Base-by-base conservation (phyloP, 1,140 invertebrate species). In the Diprion similis region DNA sequence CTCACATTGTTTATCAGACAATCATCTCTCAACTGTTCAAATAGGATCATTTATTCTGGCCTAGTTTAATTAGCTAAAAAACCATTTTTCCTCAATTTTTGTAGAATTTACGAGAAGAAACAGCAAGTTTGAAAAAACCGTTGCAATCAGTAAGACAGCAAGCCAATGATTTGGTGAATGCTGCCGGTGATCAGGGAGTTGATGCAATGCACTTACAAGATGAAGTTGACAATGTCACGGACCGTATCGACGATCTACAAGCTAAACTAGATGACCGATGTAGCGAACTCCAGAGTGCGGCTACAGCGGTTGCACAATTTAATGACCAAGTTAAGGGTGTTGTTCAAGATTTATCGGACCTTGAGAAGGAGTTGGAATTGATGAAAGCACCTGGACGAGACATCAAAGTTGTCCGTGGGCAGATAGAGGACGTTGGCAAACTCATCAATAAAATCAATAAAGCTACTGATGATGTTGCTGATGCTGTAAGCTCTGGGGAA, bases 321-420 rank as follows among this genome's bases (percentile, higher is more conserved):
- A 95, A 95, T 80, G 95, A 96, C 67, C 93, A 95, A 85, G 92
- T 96, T 1, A 97, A 97, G 84, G 88, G 82, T 10, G 89, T 97
- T 1, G 91, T 90, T 51, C 90, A 92, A 74, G 94, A 97, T 84
- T 84, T 99, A 0, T 91, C 92, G 8, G 91, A 91, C 64, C 83
- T 98, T 15, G 97, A 98, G 83, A 91, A 93, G 59, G 95, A 97
- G 82, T 86, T 98, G 10, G 95, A 97, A 80, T 87, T 88, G 4
- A 94, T 98, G 91, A 93, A 93, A 79, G 93, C 97, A 1, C 92
- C 96, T 0, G 96, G 92, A 8, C 90, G 97, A 19, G 97, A 98
- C 82, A 91, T 97, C 19, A 95, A 95, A 81, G 93, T 92, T 0
- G 94, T 99, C 0, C 90, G 93, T 47, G 88, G 86, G n/a, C 97